Base-by-base conservation (phyloP, 2,888 invertebrate species). In the Drosophila mercatorum region DNA sequence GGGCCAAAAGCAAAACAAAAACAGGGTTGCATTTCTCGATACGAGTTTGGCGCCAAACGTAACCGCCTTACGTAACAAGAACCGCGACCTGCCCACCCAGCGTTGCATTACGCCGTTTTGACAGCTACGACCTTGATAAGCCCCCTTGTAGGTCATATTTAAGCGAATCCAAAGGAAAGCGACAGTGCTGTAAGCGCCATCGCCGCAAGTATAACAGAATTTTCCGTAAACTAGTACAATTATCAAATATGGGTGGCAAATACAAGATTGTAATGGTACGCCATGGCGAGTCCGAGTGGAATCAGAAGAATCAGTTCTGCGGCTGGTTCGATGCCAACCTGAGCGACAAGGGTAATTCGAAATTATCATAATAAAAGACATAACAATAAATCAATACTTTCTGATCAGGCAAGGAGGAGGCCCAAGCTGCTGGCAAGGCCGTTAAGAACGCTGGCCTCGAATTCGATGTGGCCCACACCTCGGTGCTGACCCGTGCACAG, bases 391-490 rank as follows among this genome's bases (percentile, higher is more conserved):
- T 78, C 58, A 43, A 66, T 65, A 34, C 31, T 57, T 55, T 60
- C 0, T 36, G 14, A n/a, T 7, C 40, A 93, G 93, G 93, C 64
- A 90, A 91, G 59, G 89, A 91, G 56, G 93, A 91, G 91, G 94
- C 90, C 83, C 90, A 83, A 38, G 92, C 93, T 61, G 97, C 97
- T 14, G 97, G 97, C 6, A 95, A 96, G 90, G 96, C 96, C 0
- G 95, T 97, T 2, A 95, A 96, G 90, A 96, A 96, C 0, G 95
- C 95, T 47, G 95, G 95, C 0, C 95, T 95, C 67, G 94, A 95
- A 81, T 97, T 97, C 86, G 97, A 97, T 91, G 91, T 96, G 1
- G 97, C 97, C 0, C 96, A 96, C 90, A 97, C 97, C 0, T 97
- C 97, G 0, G 95, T 97, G 8, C 92, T 97, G 63, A 96, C 95